These are phyloP conservation scores for Tenthredo mesomela DNA, from an alignment of 2,888 invertebrate species.

Conservation along the genomic window DNA sequence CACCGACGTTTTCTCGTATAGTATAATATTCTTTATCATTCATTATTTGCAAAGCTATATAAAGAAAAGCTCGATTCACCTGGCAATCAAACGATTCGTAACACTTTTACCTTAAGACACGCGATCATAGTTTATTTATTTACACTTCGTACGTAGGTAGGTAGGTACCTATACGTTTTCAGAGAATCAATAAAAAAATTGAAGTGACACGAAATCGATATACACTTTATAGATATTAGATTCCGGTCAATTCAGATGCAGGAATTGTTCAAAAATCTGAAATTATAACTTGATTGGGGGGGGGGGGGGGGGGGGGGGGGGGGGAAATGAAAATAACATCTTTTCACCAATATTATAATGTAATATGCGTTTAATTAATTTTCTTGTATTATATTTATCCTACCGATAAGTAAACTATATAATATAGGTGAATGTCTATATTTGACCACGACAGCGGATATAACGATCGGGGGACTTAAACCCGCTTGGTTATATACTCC, in stretches of 20 bases:
- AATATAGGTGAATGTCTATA: slow-evolving; percentile 6
- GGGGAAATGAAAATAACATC: neutral
- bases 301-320: no score
- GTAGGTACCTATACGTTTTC: neutral
- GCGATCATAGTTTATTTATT: neutral
- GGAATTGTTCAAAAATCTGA: neutral
- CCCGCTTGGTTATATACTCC: neutral
- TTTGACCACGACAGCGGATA: slow-evolving; percentile 6
- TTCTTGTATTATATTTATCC: neutral
- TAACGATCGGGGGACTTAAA: neutral
- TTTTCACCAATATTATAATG: neutral
- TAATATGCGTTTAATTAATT: neutral
- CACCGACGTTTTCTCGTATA: neutral
- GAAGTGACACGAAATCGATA: neutral
- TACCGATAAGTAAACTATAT: no score
- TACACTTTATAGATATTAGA: neutral
- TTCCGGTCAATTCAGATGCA: neutral
- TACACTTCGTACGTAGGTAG: neutral
- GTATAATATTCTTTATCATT: neutral
- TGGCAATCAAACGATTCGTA: neutral
- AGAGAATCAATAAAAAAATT: neutral
- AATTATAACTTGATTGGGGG: no score
- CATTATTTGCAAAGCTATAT: neutral
- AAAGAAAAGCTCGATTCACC: neutral
- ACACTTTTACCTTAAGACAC: neutral